These are phyloP conservation scores for Dermolepida albohirtum DNA, from an alignment of 2,888 invertebrate genomes.

Conservation along the genomic window DNA sequence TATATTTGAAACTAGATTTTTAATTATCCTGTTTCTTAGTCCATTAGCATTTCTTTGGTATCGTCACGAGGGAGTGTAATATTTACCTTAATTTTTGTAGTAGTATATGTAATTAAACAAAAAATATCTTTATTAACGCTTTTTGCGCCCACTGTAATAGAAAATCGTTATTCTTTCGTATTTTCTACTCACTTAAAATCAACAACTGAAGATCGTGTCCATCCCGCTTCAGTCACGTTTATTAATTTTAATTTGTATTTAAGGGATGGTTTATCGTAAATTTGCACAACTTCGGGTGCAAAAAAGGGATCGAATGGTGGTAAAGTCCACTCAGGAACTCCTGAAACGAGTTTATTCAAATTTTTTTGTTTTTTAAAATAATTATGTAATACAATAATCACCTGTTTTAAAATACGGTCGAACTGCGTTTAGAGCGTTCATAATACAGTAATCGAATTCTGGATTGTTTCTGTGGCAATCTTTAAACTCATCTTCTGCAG, in stretches of 20 bases:
- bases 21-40: too few species aligned
- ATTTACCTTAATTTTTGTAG: too few species aligned
- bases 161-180: too few species aligned
- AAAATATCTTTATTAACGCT: too few species aligned
- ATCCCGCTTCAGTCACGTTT: conserved; percentile 82
- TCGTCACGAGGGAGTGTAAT: too few species aligned
- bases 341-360: conserved; percentile 62
- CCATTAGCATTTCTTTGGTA: too few species aligned
- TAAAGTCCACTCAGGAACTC: conserved; percentile 78
- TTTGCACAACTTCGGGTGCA: conserved; percentile 74
- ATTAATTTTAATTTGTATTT: conserved; percentile 77
- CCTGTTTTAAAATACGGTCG: conserved; percentile 79
- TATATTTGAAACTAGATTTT: too few species aligned
- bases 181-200: conserved; percentile 72
- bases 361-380: too few species aligned
- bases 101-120: too few species aligned
- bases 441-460: conserved; percentile 79
- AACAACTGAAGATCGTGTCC: conserved; percentile 80
- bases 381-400: conserved; percentile 54
- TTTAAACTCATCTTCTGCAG: conserved; percentile 64
- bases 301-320: conserved; percentile 84
- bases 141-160: too few species aligned
- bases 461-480: conserved; percentile 72
- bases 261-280: conserved; percentile 72
- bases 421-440: conserved; percentile 77